These are phyloP conservation scores for Presbytis comata DNA, from an alignment of 2,797 vertebrate species.

Conservation along the genomic window DNA sequence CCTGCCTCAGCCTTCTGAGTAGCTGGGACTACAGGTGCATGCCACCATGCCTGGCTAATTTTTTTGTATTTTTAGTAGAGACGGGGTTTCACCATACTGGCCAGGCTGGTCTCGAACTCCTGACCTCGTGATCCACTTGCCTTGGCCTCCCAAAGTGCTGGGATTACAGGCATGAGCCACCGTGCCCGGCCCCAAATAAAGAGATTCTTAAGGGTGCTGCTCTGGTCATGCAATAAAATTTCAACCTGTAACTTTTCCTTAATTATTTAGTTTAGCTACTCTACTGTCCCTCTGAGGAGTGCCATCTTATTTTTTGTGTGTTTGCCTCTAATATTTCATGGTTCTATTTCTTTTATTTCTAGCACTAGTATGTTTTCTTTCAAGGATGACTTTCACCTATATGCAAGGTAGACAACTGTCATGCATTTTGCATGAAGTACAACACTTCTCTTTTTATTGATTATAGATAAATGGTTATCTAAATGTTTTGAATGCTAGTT, in stretches of 20 bases:
- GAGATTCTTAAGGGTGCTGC: background rate
- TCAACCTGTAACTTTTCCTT: background rate
- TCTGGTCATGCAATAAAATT: background rate
- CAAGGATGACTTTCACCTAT: background rate
- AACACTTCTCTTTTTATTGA: background rate
- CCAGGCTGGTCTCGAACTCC: no score
- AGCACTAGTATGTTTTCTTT: background rate
- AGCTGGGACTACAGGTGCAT: no score
- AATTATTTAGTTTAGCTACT: background rate
- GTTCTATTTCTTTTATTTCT: background rate
- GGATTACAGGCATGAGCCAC: no score
- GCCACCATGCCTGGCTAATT: no score
- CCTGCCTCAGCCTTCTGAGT: no score
- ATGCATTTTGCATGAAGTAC: background rate
- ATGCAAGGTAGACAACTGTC: background rate
- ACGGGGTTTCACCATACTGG: no score
- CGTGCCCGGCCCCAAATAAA: no score
- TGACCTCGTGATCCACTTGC: no score
- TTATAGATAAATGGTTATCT: background rate
- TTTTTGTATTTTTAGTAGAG: no score
- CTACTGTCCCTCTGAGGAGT: background rate
- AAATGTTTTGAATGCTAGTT: background rate
- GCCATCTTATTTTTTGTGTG: background rate
- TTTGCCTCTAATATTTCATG: background rate
- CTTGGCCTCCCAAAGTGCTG: no score